Conservation (phyloP, 2,888 invertebrate genomes). For the Sisyra nigra region DNA sequence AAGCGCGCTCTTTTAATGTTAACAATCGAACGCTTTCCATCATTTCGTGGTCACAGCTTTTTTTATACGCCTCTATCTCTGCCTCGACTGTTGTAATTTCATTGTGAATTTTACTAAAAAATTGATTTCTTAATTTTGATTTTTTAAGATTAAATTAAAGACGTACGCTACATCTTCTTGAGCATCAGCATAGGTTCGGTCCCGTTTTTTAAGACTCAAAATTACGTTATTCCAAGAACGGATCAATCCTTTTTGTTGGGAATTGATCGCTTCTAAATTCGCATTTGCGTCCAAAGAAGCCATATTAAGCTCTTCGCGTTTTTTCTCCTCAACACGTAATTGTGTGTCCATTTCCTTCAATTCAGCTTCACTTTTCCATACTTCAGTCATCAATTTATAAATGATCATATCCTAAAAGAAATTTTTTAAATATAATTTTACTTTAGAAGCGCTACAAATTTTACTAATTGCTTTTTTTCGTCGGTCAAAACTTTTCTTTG, state of each 20-base stretch:
- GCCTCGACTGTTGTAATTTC: constrained; percentile 35
- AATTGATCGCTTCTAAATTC: constrained; percentile 52
- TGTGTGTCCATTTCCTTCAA: constrained; percentile 46
- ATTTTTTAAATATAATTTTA: background rate
- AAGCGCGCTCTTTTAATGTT: constrained; percentile 38
- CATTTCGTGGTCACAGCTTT: constrained; percentile 46
- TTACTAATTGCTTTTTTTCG: constrained; percentile 40
- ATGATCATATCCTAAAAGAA: constrained; percentile 40
- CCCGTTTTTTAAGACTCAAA: constrained; percentile 48
- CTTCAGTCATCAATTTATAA: constrained; percentile 48
- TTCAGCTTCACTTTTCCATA: constrained; percentile 52
- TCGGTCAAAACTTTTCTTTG: constrained; percentile 36
- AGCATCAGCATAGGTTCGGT: constrained; percentile 45
- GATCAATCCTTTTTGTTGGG: constrained; percentile 50
- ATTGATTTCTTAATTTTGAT: constrained; percentile 7
- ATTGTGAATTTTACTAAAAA: constrained; percentile 36
- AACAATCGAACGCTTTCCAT: constrained; percentile 45
- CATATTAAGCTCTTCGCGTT: constrained; percentile 38
- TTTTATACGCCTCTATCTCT: constrained; percentile 50
- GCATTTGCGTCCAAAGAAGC: constrained; percentile 52
- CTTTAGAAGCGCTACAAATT: constrained; percentile 1
- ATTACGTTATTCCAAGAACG: constrained; percentile 63
- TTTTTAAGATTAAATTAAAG: too few relatives aligned
- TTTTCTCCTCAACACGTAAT: constrained; percentile 42
- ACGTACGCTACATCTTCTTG: constrained; percentile 40